These are phyloP conservation scores for Pseudolycoriella hygida DNA, from an alignment of 2,888 invertebrate genomes.

Conservation along the genomic window DNA sequence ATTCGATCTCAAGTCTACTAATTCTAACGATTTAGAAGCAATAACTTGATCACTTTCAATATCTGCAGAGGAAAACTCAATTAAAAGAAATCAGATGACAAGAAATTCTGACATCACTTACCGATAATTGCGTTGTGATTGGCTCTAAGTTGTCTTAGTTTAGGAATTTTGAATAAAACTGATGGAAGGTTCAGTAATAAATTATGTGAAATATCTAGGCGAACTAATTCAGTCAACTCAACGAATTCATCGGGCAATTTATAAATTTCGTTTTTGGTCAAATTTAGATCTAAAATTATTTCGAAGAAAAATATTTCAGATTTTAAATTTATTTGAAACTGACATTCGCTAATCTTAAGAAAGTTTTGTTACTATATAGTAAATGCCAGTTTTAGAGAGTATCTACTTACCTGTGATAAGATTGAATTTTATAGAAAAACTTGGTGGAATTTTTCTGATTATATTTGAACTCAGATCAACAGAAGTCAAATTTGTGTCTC, in stretches of 20 bases:
- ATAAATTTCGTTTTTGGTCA: slow-evolving; percentile 78
- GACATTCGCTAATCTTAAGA: no score
- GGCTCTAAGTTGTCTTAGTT: slow-evolving; percentile 57
- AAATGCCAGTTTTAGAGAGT: no score
- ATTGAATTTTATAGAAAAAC: slow-evolving; percentile 75
- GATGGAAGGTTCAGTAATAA: slow-evolving; percentile 65
- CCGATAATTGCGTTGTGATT: slow-evolving; percentile 80
- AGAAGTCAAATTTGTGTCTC: slow-evolving; percentile 71
- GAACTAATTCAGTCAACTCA: slow-evolving; percentile 55
- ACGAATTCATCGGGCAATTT: slow-evolving; percentile 74
- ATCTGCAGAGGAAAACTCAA: slow-evolving; percentile 36
- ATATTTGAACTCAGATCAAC: slow-evolving; percentile 83
- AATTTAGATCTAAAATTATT: slow-evolving; percentile 49
- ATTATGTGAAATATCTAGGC: slow-evolving; percentile 76
- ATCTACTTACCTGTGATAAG: slow-evolving; percentile 69
- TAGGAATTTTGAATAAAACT: slow-evolving; percentile 67
- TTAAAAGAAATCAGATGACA: no score
- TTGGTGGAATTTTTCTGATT: slow-evolving; percentile 77
- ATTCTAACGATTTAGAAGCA: slow-evolving; percentile 52
- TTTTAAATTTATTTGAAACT: no score
- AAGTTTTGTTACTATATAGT: no score
- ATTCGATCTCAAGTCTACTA: slow-evolving; percentile 64
- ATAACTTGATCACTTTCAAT: slow-evolving; percentile 64
- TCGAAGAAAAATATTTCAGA: no score
- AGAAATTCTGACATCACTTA: slow-evolving; percentile 25